Evolutionary conservation across 2,888 invertebrate species (phyloP).

Genomic region (Caenorhabditis sp.): DNA sequence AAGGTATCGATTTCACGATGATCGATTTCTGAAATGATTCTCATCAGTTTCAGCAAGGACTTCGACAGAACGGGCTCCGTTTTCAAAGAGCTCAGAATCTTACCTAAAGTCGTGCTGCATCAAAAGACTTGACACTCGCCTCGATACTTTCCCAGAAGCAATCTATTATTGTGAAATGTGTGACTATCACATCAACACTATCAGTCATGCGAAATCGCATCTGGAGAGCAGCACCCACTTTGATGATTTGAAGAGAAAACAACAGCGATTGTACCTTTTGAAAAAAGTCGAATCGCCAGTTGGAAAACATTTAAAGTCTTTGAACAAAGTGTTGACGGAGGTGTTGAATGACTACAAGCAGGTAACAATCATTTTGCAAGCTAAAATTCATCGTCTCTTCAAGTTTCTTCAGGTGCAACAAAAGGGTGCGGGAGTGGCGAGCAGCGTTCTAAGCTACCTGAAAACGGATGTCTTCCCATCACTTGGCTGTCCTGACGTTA

Average conservation of each 20-base stretch:
- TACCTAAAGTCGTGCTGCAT: slow-evolving; percentile 41
- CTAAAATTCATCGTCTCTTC: not conserved
- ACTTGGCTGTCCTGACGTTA: slow-evolving; percentile 11
- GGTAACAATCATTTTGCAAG: too few species aligned
- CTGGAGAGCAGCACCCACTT: slow-evolving; percentile 59
- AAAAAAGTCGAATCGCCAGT: slow-evolving; percentile 3
- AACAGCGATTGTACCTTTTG: slow-evolving; percentile 23
- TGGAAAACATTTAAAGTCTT: not conserved
- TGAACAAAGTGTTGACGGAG: slow-evolving; percentile 21
- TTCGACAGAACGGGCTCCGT: slow-evolving; percentile 3
- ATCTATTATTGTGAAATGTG: slow-evolving; percentile 68
- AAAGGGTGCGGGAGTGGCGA: not conserved
- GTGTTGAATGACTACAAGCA: slow-evolving; percentile 13
- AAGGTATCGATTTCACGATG: not conserved
- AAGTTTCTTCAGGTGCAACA: slow-evolving; percentile 29
- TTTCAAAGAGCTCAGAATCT: slow-evolving; percentile 20
- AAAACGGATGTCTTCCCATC: not conserved
- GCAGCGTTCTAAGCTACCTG: slow-evolving; percentile 8
- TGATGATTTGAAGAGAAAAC: slow-evolving; percentile 31
- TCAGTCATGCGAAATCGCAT: slow-evolving; percentile 63
- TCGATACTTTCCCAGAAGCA: slow-evolving; percentile 64
- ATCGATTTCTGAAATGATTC: too few species aligned
- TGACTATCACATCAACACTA: slow-evolving; percentile 65
- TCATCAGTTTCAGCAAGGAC: slow-evolving; percentile 21
- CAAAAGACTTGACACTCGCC: slow-evolving; percentile 17